Conservation (phyloP, 1,140 invertebrate genomes). For the Frieseomelitta varia region DNA sequence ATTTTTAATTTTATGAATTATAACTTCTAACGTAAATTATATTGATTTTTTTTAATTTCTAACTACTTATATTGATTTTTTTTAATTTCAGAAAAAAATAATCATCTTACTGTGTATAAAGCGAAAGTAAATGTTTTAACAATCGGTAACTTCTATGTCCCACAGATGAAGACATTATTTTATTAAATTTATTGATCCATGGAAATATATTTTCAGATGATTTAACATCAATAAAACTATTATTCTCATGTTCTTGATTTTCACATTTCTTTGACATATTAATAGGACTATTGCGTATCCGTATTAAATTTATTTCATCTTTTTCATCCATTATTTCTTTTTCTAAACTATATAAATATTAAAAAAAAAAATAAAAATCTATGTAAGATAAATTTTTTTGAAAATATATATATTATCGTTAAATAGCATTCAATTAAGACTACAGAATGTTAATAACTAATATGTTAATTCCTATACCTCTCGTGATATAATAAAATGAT, state of each 20-base stretch:
- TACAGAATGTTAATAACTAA: not conserved
- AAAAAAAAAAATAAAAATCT: not conserved
- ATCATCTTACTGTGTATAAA: slow-evolving; percentile 69
- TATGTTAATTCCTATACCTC: slow-evolving; percentile 3
- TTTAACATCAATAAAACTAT: slow-evolving; percentile 8
- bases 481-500: not conserved
- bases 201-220: slow-evolving; percentile 58
- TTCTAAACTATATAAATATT: not conserved
- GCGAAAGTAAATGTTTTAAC: slow-evolving; percentile 62
- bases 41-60: not conserved
- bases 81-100: not conserved
- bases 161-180: slow-evolving; percentile 60
- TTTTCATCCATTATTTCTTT: slow-evolving; percentile 25
- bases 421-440: not conserved
- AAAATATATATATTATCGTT: not conserved
- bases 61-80: not conserved
- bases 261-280: slow-evolving; percentile 19
- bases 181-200: slow-evolving; percentile 70
- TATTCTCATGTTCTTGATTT: slow-evolving; percentile 11
- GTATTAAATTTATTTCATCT: slow-evolving; percentile 20
- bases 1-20: not conserved
- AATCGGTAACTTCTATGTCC: slow-evolving; percentile 64
- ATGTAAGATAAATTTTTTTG: not conserved
- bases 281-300: slow-evolving; percentile 12
- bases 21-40: not conserved